Evolutionary conservation across 2,888 invertebrate species (phyloP).

Genomic region (Mechanitis messenoides): DNA sequence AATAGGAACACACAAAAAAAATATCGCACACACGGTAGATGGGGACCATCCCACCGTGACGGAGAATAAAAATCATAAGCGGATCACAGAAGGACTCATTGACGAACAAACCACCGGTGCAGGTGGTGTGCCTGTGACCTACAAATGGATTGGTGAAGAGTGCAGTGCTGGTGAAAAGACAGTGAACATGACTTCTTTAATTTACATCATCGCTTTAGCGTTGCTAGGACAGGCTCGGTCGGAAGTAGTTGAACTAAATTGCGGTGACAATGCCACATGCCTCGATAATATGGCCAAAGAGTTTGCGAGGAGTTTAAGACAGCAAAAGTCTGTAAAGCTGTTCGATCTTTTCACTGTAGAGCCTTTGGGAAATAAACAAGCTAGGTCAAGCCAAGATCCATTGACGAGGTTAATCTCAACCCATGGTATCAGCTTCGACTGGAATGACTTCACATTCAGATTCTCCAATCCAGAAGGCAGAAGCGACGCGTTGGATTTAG

Average conservation of each 20-base stretch:
- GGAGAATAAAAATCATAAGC: conserved; percentile 70
- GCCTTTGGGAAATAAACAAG: conserved; percentile 61
- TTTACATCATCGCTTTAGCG: conserved; percentile 54
- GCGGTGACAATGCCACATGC: conserved; percentile 79
- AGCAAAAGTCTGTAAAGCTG: conserved; percentile 70
- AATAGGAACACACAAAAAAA: conserved; percentile 44
- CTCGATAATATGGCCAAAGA: conserved; percentile 70
- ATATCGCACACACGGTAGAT: conserved; percentile 49
- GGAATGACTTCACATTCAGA: conserved; percentile 72
- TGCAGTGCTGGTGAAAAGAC: conserved; percentile 44
- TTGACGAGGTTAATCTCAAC: conserved; percentile 66
- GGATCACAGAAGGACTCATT: conserved; percentile 59
- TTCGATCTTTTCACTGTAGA: conserved; percentile 76
- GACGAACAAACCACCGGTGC: conserved; percentile 60
- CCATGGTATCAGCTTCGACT: conserved; percentile 74
- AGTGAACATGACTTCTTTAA: conserved; percentile 60
- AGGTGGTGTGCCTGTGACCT: conserved; percentile 65
- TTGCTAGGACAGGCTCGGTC: conserved; percentile 52
- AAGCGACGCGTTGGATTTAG: conserved; percentile 67
- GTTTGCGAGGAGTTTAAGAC: conserved; percentile 68
- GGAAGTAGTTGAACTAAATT: conserved; percentile 59
- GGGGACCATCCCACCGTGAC: conserved; percentile 63
- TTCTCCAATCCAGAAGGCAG: conserved; percentile 65
- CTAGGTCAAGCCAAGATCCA: conserved; percentile 54
- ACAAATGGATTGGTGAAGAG: conserved; percentile 71